These are phyloP conservation scores for Microchrysa polita DNA, from an alignment of 2,888 invertebrate species.

Conservation along the genomic window DNA sequence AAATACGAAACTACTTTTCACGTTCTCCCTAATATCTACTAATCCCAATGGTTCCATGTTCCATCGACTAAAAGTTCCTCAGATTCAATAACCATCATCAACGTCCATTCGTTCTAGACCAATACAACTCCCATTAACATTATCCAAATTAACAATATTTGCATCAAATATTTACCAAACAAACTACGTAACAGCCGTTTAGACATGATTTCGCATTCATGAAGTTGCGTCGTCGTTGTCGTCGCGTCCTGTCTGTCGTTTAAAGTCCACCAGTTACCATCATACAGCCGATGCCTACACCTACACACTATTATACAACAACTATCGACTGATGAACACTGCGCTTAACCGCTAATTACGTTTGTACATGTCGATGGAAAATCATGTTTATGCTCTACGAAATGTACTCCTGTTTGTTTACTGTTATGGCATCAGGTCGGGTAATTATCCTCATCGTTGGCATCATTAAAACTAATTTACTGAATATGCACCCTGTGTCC, in stretches of 20 bases:
- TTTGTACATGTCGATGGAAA: conserved; percentile 44
- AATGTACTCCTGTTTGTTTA: conserved; percentile 40
- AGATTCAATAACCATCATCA: too few relatives aligned
- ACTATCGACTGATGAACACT: conserved; percentile 28
- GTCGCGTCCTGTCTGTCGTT: not conserved
- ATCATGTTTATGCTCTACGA: conserved; percentile 36
- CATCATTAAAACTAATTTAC: conserved; percentile 49
- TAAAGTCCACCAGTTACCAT: not conserved
- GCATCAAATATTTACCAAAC: conserved; percentile 22
- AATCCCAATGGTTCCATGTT: too few relatives aligned
- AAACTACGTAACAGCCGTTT: conserved; percentile 27
- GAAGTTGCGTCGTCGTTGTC: conserved; percentile 13
- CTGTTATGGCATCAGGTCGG: conserved; percentile 35
- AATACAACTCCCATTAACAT: not conserved
- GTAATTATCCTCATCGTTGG: conserved; percentile 45
- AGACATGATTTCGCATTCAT: conserved; percentile 46
- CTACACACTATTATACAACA: not conserved
- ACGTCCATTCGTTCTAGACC: not conserved
- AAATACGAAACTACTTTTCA: too few relatives aligned
- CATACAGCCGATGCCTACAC: too few relatives aligned
- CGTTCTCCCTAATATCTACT: too few relatives aligned
- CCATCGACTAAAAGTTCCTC: too few relatives aligned
- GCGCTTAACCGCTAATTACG: conserved; percentile 46
- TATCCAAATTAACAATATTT: not conserved
- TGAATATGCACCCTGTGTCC: conserved; percentile 22